Evolutionary conservation across 2,888 invertebrate species (phyloP).

Genomic region (Cynaeus angustus): DNA sequence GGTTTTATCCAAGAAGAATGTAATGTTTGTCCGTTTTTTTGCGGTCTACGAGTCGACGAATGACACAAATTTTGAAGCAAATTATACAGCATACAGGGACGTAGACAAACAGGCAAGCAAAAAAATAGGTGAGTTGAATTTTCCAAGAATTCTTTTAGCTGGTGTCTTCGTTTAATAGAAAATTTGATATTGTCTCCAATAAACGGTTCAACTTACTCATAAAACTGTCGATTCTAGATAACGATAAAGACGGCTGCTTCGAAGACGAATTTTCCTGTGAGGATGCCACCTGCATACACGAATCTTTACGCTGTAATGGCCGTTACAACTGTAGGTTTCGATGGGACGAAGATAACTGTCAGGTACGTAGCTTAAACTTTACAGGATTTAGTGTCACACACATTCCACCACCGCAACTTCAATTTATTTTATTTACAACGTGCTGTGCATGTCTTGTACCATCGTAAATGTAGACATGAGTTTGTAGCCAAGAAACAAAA

Average conservation of each 20-base stretch:
- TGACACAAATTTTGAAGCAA: constrained; percentile 79
- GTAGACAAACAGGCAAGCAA: constrained; percentile 73
- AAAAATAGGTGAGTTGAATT: not conserved
- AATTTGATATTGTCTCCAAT: too few species aligned
- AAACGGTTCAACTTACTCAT: not conserved
- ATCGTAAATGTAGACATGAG: not conserved
- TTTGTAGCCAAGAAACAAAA: not conserved
- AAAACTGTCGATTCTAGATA: constrained; percentile 6
- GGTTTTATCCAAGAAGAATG: constrained; percentile 79
- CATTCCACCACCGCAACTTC: constrained; percentile 10
- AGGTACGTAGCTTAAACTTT: constrained; percentile 63
- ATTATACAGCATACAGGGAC: constrained; percentile 84
- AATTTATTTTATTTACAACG: not conserved
- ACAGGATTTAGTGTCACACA: constrained; percentile 8
- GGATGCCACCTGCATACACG: constrained; percentile 89
- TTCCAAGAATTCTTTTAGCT: too few species aligned
- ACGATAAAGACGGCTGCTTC: constrained; percentile 69
- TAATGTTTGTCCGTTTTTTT: constrained; percentile 84
- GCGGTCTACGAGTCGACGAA: constrained; percentile 76
- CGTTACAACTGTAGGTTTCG: constrained; percentile 87
- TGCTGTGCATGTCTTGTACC: not conserved
- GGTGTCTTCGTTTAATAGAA: too few species aligned
- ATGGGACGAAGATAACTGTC: constrained; percentile 83
- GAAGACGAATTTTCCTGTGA: constrained; percentile 87
- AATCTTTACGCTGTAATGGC: constrained; percentile 80